Evolutionary conservation across 1,140 invertebrate species (phyloP).

Genomic region (Calephelis virginiensis): DNA sequence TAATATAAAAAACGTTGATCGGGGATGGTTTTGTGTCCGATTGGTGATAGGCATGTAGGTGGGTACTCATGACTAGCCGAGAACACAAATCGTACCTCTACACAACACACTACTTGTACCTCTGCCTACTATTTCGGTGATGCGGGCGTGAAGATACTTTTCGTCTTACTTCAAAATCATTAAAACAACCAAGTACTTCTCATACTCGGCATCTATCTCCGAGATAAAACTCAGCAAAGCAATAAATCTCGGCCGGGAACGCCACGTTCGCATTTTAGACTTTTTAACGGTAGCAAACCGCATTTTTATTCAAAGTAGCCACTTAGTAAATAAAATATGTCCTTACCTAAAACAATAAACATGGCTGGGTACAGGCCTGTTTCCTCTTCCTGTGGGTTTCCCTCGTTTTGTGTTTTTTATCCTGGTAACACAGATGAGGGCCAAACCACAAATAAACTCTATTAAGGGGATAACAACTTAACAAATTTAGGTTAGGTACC

Average conservation of each 20-base stretch:
- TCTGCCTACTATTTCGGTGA: too few species aligned
- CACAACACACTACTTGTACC: too few species aligned
- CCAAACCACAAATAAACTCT: conserved; percentile 1
- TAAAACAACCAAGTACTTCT: conserved; percentile 19
- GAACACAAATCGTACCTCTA: too few species aligned
- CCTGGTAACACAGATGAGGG: conserved; percentile 39
- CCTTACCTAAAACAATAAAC: conserved; percentile 62
- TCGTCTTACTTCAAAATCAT: background rate
- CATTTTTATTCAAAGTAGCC: conserved; percentile 73
- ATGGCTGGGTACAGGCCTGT: conserved; percentile 45
- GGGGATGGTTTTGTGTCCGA: too few species aligned
- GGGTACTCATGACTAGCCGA: too few species aligned
- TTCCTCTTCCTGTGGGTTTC: conserved; percentile 46
- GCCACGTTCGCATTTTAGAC: conserved; percentile 48
- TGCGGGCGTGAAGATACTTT: too few species aligned
- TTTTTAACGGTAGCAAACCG: conserved; percentile 65
- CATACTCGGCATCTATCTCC: conserved; percentile 5
- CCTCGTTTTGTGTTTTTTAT: conserved; percentile 49
- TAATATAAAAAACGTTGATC: too few species aligned
- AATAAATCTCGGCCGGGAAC: conserved; percentile 40
- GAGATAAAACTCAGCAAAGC: conserved; percentile 27
- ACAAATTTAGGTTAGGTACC: conserved; percentile 32
- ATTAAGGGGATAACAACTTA: background rate
- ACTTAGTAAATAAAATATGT: conserved; percentile 74
- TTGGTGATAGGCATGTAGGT: too few species aligned